Base-by-base conservation (phyloP, 1,140 invertebrate species). In the Trachymyrmex cornetzi region DNA sequence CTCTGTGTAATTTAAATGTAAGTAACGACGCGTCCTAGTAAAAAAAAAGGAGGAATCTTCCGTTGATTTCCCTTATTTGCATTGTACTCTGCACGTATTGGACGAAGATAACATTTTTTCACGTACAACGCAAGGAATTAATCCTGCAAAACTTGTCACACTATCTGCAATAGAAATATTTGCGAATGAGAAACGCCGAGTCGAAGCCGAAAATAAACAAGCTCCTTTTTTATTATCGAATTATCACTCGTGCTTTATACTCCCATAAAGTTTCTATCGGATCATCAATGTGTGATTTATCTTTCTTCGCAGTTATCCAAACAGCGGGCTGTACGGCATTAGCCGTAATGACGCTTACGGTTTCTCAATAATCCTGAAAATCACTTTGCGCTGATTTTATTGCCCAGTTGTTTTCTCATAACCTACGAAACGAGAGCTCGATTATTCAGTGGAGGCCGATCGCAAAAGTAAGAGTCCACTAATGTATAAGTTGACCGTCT, bases 381-480 rank as follows among this genome's bases (percentile, higher is more conserved):
- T 66, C 16, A 12, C 24, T 69, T 3, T n/a, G 22, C 12, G 16
- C 30, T 24, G 24, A 67, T 86, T 79, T 66, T 57, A 86, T 79
- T 85, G 16, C 22, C 0, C 34, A 55, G 44, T 44, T 63, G 50
- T 55, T 64, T 6, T 64, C 16, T 71, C 64, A 53, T 50, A 38
- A 79, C 19, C 19, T 7, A 9, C 24, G 57, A 34, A n/a, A 67
- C 34, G 19, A 5, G 64, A 55, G 19, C 4, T 64, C n/a, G 11
- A 57, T 64, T 50, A 72, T 82, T 71, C 30, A n/a, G 48, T 50
- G 34, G 48, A 38, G 48, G 22, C 7, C 77, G 61, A 14, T 72
- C 44, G 69, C 48, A 67, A 87, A 72, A 87, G 85, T 87, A 87
- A 87, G 80, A 87, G 85, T 87, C 64, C 27, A 64, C 53, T 64